phyloP scores from a whole-genome alignment of 1,140 invertebrate species.

The Triops cancriformis region DNA sequence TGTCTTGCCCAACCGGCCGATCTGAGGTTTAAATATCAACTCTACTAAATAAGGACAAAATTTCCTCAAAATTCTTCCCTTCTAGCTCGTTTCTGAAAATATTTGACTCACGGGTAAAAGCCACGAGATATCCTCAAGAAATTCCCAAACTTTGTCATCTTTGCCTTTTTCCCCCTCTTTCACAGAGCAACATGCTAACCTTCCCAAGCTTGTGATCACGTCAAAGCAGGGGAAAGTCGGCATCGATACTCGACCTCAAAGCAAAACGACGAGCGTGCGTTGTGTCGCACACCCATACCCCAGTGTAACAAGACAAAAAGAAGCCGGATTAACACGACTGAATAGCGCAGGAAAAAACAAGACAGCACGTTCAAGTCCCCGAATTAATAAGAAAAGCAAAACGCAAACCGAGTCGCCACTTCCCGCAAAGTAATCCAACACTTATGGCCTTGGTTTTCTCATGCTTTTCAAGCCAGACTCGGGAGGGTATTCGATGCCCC shows the following conservation, averaged over 20 bases:
- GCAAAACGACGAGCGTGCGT: background rate
- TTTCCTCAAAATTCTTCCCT: too few relatives aligned
- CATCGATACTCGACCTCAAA: background rate
- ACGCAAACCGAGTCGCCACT: background rate
- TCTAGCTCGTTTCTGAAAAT: too few relatives aligned
- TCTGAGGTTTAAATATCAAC: too few relatives aligned
- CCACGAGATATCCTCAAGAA: background rate
- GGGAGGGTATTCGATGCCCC: background rate
- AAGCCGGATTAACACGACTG: background rate
- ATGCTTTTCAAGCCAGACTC: background rate
- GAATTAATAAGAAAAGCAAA: background rate
- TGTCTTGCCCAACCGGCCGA: too few relatives aligned
- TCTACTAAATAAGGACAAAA: too few relatives aligned
- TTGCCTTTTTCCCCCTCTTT: background rate
- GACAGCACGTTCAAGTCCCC: background rate
- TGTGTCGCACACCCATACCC: slow-evolving; percentile 1
- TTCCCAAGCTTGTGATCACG: background rate
- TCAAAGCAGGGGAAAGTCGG: background rate
- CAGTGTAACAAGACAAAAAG: background rate
- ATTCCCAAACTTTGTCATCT: background rate
- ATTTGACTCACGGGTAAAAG: too few relatives aligned
- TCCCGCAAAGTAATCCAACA: slow-evolving; percentile 9
- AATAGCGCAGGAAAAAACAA: background rate
- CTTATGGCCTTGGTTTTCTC: slow-evolving; percentile 1
- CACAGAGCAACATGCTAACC: background rate